These are phyloP conservation scores for Amblyopsis hoosieri DNA, from an alignment of 2,797 vertebrate species.

Conservation along the genomic window DNA sequence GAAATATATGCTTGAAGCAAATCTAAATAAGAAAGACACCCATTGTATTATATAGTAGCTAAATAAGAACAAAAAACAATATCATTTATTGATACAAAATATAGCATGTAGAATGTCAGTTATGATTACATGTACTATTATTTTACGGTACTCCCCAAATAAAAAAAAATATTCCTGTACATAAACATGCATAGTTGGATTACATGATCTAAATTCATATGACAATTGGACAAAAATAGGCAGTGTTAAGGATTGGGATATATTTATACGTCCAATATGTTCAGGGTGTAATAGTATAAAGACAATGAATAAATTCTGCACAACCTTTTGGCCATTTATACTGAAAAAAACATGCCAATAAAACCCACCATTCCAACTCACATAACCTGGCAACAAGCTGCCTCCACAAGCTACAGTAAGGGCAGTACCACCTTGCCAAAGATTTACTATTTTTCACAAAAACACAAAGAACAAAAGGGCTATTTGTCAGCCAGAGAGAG, in stretches of 20 bases:
- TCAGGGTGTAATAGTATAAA: constrained; percentile 17
- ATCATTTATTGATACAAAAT: constrained; percentile 16
- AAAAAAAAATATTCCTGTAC: constrained; percentile 22
- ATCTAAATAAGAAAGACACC: constrained; percentile 12
- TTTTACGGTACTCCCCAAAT: constrained; percentile 12
- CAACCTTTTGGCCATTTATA: constrained; percentile 27
- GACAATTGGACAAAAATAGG: neutral
- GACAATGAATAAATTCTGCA: constrained; percentile 28
- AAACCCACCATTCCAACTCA: constrained; percentile 54
- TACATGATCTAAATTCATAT: neutral
- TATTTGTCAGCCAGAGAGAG: constrained; percentile 43
- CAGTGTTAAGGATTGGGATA: neutral
- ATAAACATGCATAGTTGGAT: constrained; percentile 23
- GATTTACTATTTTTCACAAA: constrained; percentile 62
- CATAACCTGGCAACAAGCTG: constrained; percentile 62
- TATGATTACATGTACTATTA: constrained; percentile 3
- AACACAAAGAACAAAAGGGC: constrained; percentile 59
- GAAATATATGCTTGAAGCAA: constrained; percentile 19
- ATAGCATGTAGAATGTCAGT: constrained; percentile 21
- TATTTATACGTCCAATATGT: constrained; percentile 19
- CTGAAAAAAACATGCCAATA: constrained; percentile 34
- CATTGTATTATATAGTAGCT: constrained; percentile 3
- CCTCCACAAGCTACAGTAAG: constrained; percentile 25
- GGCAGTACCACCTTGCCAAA: constrained; percentile 37
- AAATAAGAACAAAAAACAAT: neutral